Conservation (phyloP, 2,888 invertebrate genomes). For the Drosophila helvetica region DNA sequence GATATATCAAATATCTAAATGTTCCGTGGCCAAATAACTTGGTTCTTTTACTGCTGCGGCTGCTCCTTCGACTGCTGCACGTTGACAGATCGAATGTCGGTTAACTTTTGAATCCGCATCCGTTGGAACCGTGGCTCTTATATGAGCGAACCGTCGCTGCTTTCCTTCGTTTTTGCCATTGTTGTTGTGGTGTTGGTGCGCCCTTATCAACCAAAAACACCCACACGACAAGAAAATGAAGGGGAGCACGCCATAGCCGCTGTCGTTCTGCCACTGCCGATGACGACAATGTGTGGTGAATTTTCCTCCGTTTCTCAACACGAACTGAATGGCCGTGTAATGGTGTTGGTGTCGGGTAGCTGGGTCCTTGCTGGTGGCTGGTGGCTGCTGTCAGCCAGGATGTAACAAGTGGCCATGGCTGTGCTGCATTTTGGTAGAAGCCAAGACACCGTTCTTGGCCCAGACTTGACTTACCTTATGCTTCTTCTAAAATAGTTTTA, state of each 20-base stretch:
- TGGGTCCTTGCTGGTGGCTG: conserved; percentile 4
- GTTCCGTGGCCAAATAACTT: conserved; percentile 6
- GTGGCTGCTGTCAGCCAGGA: conserved; percentile 21
- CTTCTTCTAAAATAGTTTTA: neutral
- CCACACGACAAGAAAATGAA: conserved; percentile 55
- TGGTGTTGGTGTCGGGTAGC: conserved; percentile 19
- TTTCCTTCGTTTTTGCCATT: conserved; percentile 24
- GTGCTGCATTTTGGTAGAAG: conserved; percentile 36
- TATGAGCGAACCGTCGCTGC: conserved; percentile 61
- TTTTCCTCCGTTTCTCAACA: conserved; percentile 45
- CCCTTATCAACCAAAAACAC: conserved; percentile 59
- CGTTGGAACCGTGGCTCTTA: conserved; percentile 76
- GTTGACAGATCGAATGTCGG: conserved; percentile 82
- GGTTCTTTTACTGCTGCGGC: conserved; percentile 19
- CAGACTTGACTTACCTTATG: neutral
- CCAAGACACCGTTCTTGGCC: conserved; percentile 15
- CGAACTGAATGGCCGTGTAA: conserved; percentile 1
- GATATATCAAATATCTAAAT: neutral
- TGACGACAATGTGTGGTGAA: conserved; percentile 68
- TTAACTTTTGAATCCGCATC: conserved; percentile 81
- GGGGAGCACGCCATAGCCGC: conserved; percentile 7
- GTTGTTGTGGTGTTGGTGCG: conserved; percentile 38
- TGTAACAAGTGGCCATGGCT: conserved; percentile 72
- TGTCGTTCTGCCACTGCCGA: conserved; percentile 10
- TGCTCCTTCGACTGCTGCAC: conserved; percentile 48